These are phyloP conservation scores for Eupithecia vulgata DNA, from an alignment of 2,888 invertebrate genomes.

Conservation along the genomic window DNA sequence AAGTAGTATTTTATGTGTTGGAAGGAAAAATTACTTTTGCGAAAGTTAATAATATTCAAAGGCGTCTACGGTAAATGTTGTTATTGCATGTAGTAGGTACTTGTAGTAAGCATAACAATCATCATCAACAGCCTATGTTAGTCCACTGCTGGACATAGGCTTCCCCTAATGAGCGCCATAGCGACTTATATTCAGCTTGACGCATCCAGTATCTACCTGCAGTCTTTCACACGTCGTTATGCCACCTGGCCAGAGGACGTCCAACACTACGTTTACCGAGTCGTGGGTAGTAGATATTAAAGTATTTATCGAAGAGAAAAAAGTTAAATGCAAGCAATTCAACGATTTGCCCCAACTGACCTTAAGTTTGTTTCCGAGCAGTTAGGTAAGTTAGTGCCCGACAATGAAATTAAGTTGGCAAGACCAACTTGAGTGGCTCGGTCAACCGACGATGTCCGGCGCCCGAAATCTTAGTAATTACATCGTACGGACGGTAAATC, in stretches of 20 bases:
- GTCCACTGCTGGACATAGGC: too few species aligned
- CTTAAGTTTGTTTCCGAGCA: slow-evolving; percentile 37
- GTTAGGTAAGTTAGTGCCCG: slow-evolving; percentile 38
- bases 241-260: too few species aligned
- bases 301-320: neutral
- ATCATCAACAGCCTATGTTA: too few species aligned
- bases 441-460: slow-evolving; percentile 50
- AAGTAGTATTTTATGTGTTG: neutral
- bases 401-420: slow-evolving; percentile 47
- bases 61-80: neutral
- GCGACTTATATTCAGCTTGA: too few species aligned
- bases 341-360: slow-evolving; percentile 31
- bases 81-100: neutral
- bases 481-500: slow-evolving; percentile 32
- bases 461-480: slow-evolving; percentile 43
- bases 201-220: too few species aligned
- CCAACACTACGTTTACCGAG: too few species aligned
- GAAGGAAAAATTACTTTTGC: neutral
- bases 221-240: too few species aligned
- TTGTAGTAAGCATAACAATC: neutral
- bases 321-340: slow-evolving; percentile 18
- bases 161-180: too few species aligned
- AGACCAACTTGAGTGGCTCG: slow-evolving; percentile 41
- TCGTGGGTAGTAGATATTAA: too few species aligned
- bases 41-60: neutral